phyloP scores from a whole-genome alignment of 2,113 vertebrate genomes.

The Chionomys nivalis region DNA sequence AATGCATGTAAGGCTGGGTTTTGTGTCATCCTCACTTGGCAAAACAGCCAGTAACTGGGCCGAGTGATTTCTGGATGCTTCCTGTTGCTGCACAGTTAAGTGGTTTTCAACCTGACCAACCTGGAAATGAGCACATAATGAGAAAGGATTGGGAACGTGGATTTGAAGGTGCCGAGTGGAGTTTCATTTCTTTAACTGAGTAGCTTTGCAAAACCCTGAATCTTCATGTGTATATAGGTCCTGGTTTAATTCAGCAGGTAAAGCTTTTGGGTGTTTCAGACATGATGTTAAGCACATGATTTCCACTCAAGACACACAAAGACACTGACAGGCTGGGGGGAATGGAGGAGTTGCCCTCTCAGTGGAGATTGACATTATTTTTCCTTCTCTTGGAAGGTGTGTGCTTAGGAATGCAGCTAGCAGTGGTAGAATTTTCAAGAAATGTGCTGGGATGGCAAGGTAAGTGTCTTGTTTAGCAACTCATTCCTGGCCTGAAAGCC shows the following conservation, averaged over 20 bases:
- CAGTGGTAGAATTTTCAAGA: slow-evolving; percentile 96
- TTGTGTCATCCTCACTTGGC: neutral
- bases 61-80: slow-evolving; percentile 13
- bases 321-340: neutral
- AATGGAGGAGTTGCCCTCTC: neutral
- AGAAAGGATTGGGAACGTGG: neutral
- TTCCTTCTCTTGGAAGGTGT: slow-evolving; percentile 88
- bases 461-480: slow-evolving; percentile 72
- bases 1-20: neutral
- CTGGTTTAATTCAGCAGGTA: neutral
- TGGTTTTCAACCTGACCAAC: slow-evolving; percentile 17
- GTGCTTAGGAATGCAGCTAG: slow-evolving; percentile 97
- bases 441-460: slow-evolving; percentile 93
- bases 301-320: neutral
- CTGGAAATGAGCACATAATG: slow-evolving; percentile 16
- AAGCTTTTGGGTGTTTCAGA: neutral
- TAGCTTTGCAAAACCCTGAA: neutral
- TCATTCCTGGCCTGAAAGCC: neutral
- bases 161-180: slow-evolving; percentile 8
- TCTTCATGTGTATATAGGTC: neutral
- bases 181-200: slow-evolving; percentile 13
- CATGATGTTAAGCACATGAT: neutral
- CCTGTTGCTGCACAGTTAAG: neutral
- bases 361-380: neutral
- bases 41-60: neutral